These are phyloP conservation scores for Helobdella robusta DNA, from an alignment of 2,888 invertebrate species.

Conservation along the genomic window DNA sequence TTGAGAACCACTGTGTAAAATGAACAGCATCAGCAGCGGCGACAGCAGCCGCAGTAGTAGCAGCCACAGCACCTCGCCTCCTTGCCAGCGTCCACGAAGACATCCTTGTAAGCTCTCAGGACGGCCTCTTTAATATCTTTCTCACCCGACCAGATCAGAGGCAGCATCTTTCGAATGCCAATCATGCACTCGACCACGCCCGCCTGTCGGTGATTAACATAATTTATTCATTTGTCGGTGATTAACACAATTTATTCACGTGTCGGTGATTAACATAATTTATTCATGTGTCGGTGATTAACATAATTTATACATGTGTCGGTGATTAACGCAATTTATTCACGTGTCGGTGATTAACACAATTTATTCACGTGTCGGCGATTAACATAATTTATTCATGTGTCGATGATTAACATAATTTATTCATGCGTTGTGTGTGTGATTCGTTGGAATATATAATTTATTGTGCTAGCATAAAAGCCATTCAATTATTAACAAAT, in stretches of 20 bases:
- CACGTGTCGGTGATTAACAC: too few relatives aligned
- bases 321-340: too few relatives aligned
- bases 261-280: not conserved
- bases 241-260: not conserved
- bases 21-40: not conserved
- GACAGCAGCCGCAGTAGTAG: not conserved
- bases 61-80: conserved; percentile 22
- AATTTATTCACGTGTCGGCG: too few relatives aligned
- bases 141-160: conserved; percentile 71
- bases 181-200: conserved; percentile 48
- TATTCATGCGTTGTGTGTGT: too few relatives aligned
- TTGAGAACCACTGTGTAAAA: too few relatives aligned
- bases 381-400: too few relatives aligned
- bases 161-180: conserved; percentile 68
- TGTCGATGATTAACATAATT: too few relatives aligned
- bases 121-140: conserved; percentile 62
- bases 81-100: conserved; percentile 53
- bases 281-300: too few relatives aligned
- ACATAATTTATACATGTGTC: too few relatives aligned
- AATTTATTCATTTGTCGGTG: not conserved
- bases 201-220: not conserved
- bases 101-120: conserved; percentile 64
- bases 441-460: too few relatives aligned
- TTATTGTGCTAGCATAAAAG: too few relatives aligned
- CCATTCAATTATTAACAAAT: too few relatives aligned